phyloP scores from a whole-genome alignment of 2,797 vertebrate species.

The Epinephelus coioides region DNA sequence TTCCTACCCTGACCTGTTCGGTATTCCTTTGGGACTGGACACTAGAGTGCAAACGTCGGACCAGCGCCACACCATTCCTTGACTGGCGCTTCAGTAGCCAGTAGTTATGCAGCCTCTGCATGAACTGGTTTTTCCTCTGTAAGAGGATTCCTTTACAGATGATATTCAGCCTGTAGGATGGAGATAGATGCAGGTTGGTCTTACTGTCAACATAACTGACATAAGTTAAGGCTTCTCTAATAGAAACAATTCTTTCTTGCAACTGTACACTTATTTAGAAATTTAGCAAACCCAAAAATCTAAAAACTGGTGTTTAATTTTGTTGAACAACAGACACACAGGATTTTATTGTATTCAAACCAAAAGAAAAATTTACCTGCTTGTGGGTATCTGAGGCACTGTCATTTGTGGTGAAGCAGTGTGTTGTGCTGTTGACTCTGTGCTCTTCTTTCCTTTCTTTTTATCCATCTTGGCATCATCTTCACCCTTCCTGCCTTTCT shows the following conservation, averaged over 20 bases:
- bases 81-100: conserved; percentile 98
- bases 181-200: conserved; percentile 23
- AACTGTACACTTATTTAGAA: background rate
- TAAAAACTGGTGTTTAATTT: background rate
- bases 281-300: conserved; percentile 1
- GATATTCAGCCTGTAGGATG: conserved; percentile 90
- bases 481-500: conserved; percentile 88
- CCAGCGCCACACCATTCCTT: conserved; percentile 94
- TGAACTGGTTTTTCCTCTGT: conserved; percentile 97
- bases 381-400: conserved; percentile 93
- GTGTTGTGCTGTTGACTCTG: conserved; percentile 75
- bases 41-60: conserved; percentile 92
- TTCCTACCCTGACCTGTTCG: conserved; percentile 88
- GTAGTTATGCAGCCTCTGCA: conserved; percentile 96
- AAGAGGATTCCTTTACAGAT: conserved; percentile 94
- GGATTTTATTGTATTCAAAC: background rate
- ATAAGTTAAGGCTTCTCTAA: background rate
- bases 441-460: conserved; percentile 91
- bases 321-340: background rate
- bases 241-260: background rate
- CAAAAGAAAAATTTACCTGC: conserved; percentile 87
- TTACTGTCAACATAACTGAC: conserved; percentile 1
- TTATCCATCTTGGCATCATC: conserved; percentile 86
- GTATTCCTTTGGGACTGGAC: conserved; percentile 91
- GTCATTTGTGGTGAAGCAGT: conserved; percentile 87